These are phyloP conservation scores for Synaphobranchus kaupii DNA, from an alignment of 2,797 vertebrate genomes.

Conservation along the genomic window DNA sequence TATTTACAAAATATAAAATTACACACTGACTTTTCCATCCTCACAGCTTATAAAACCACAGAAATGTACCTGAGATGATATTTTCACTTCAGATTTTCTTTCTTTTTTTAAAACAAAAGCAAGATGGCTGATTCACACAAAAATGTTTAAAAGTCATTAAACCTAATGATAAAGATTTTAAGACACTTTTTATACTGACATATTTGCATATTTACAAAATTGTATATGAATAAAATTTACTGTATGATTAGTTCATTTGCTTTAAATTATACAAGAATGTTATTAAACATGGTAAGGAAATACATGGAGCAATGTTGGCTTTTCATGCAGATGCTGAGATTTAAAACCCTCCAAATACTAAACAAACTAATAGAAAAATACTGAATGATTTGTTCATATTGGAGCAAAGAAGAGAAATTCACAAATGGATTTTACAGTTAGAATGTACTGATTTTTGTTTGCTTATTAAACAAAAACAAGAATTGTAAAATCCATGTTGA, in stretches of 20 bases:
- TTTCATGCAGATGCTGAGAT: not conserved
- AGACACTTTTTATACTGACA: not conserved
- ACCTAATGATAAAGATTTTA: not conserved
- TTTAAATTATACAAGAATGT: not conserved
- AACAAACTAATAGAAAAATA: not conserved
- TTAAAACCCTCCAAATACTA: not conserved
- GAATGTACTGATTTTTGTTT: not conserved
- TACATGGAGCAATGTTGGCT: not conserved
- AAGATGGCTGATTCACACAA: not conserved
- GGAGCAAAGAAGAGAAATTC: not conserved
- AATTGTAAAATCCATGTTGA: not conserved
- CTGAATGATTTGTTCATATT: slow-evolving; percentile 10
- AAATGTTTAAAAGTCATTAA: not conserved
- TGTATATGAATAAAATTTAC: not conserved
- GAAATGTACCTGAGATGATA: not conserved
- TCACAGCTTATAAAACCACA: not conserved
- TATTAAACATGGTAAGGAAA: not conserved
- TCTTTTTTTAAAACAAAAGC: not conserved
- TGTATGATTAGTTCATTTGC: not conserved
- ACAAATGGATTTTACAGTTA: not conserved
- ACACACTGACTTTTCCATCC: not conserved
- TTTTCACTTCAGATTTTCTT: not conserved
- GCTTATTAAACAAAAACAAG: not conserved
- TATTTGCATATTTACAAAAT: slow-evolving; percentile 14
- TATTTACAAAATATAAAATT: slow-evolving; percentile 14